A percentile compares a stretch with the other conserved stretches of the same genome.
phyloP scores from a whole-genome alignment of 2,888 invertebrate species.

The Rhamphomyia laevipes region DNA sequence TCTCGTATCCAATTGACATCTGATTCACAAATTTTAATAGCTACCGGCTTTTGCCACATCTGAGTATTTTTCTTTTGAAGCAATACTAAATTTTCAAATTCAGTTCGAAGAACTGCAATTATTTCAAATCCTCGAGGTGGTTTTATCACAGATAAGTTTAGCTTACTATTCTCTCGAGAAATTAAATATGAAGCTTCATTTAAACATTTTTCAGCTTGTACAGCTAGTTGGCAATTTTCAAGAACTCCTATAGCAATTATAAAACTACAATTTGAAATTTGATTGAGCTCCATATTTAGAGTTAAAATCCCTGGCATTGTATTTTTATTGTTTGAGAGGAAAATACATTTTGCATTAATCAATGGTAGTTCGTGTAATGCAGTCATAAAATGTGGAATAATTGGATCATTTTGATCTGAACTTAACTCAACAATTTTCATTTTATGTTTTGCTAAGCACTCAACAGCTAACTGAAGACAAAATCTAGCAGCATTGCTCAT shows the following conservation, averaged over 20 bases:
- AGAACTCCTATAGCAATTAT: constrained; percentile 24
- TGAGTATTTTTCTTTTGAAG: constrained; percentile 25
- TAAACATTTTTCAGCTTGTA: constrained; percentile 40
- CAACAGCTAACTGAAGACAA: constrained; percentile 57
- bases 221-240: constrained; percentile 31
- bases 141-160: constrained; percentile 34
- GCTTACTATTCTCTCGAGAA: constrained; percentile 44
- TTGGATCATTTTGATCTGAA: constrained; percentile 37
- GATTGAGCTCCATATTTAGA: constrained; percentile 52
- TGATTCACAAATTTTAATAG: constrained; percentile 23
- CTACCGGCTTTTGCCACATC: constrained; percentile 15
- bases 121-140: constrained; percentile 24
- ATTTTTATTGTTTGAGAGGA: constrained; percentile 34
- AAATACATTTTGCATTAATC: constrained; percentile 51
- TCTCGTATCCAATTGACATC: constrained; percentile 28
- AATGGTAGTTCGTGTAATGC: constrained; percentile 55
- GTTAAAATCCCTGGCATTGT: constrained; percentile 41
- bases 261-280: constrained; percentile 34
- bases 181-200: constrained; percentile 49
- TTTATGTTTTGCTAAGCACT: constrained; percentile 53
- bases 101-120: constrained; percentile 25
- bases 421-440: constrained; percentile 49
- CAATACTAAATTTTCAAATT: constrained; percentile 26
- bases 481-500: constrained; percentile 44
- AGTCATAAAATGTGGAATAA: constrained; percentile 45